Evolutionary conservation across 2,888 invertebrate species (phyloP).

Genomic region (Resseliella maxima): DNA sequence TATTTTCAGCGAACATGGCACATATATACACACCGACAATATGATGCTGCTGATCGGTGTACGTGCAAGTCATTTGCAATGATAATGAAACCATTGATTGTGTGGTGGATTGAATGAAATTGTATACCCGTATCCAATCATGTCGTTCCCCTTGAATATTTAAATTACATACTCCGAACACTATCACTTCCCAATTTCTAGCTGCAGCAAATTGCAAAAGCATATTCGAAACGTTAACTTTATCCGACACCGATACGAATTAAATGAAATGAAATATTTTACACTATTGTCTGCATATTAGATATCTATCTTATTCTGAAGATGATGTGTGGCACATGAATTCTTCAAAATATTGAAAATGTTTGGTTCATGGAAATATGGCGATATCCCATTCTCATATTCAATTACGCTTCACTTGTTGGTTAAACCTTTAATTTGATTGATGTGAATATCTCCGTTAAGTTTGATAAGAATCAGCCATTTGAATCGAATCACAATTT

Average conservation of each 20-base stretch:
- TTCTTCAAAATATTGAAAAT: background rate
- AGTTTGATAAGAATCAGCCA: background rate
- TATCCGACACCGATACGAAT: conserved; percentile 1
- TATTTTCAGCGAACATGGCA: background rate
- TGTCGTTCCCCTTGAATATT: background rate
- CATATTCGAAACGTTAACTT: background rate
- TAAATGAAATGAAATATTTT: conserved; percentile 14
- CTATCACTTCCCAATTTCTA: background rate
- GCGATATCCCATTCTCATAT: background rate
- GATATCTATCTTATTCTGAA: background rate
- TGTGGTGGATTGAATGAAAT: conserved; percentile 37
- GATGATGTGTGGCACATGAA: background rate
- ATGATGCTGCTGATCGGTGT: conserved; percentile 33
- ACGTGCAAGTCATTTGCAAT: conserved; percentile 46
- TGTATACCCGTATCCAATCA: background rate
- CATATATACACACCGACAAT: background rate
- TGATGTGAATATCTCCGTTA: background rate
- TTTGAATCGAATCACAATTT: background rate
- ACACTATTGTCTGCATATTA: conserved; percentile 30
- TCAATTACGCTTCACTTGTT: background rate
- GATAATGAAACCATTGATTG: conserved; percentile 47
- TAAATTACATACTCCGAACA: background rate
- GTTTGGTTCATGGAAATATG: background rate
- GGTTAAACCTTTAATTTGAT: background rate
- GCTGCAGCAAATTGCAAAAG: background rate